These are phyloP conservation scores for Caerostris darwini DNA, from an alignment of 1,140 invertebrate genomes.

Conservation along the genomic window DNA sequence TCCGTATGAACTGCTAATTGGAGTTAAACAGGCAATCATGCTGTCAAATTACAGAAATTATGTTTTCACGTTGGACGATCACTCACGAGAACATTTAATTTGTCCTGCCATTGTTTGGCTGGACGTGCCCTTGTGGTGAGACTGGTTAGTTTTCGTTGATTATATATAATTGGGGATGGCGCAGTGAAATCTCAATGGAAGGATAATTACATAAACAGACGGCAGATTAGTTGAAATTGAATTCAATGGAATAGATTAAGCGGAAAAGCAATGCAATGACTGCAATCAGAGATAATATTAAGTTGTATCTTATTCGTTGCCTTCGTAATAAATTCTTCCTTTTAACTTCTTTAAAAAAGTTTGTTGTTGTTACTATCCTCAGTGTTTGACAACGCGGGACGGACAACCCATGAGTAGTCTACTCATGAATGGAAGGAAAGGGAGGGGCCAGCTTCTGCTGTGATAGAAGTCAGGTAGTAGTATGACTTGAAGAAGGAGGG, in stretches of 20 bases:
- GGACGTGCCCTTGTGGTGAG: not conserved
- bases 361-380: no score
- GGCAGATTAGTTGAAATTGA: not conserved
- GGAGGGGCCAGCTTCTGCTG: no score
- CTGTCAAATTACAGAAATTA: constrained; percentile 17
- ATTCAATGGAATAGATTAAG: not conserved
- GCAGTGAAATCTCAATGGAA: not conserved
- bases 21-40: constrained; percentile 1
- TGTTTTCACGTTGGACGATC: not conserved
- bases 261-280: not conserved
- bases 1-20: not conserved
- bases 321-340: no score
- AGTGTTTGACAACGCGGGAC: no score
- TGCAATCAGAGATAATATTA: no score
- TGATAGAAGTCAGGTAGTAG: no score
- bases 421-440: no score
- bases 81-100: not conserved
- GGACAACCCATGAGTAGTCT: no score
- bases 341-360: no score
- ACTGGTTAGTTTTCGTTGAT: not conserved
- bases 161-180: not conserved
- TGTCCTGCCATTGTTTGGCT: not conserved
- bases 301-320: no score
- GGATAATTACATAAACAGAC: not conserved
- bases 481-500: no score